Percentiles rank a stretch among this genome's conserved stretches.
Evolutionary conservation across 37 sponge, comb jelly and placozoan genomes (phyloP).

Genomic region (Ianthella basta): DNA sequence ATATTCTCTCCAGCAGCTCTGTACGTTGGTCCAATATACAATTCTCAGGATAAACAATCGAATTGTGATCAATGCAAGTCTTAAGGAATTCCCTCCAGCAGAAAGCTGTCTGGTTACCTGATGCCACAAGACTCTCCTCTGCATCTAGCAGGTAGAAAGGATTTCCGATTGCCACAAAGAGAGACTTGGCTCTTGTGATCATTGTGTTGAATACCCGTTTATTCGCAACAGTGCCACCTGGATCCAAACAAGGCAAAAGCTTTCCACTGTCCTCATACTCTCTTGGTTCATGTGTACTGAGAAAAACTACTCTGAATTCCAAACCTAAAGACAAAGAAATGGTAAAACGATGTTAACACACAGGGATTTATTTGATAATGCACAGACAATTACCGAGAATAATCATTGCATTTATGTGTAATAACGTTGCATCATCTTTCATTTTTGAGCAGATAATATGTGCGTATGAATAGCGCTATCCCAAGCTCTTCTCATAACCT

Average conservation of each 20-base stretch:
- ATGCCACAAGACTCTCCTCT: slow-evolving; percentile 36
- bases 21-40: no score
- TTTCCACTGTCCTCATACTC: slow-evolving; percentile 7
- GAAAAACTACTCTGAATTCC: slow-evolving; percentile 41
- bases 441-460: not conserved
- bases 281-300: slow-evolving; percentile 41
- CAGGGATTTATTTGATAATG: no score
- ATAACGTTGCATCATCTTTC: not conserved
- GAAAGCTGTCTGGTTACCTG: not conserved
- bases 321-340: slow-evolving; percentile 22
- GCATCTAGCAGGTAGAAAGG: slow-evolving; percentile 58
- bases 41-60: slow-evolving; percentile 33
- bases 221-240: slow-evolving; percentile 34
- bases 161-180: slow-evolving; percentile 74
- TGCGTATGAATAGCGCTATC: no score
- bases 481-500: no score
- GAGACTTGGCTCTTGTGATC: slow-evolving; percentile 67
- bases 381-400: no score
- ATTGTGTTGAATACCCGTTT: slow-evolving; percentile 73
- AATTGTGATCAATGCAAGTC: slow-evolving; percentile 52
- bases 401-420: no score
- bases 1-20: not conserved
- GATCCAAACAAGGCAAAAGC: slow-evolving; percentile 15
- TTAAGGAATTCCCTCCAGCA: slow-evolving; percentile 79
- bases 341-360: not conserved